Evolutionary conservation across 2,113 vertebrate species (phyloP).

Genomic region (Cyphotilapia sp.): DNA sequence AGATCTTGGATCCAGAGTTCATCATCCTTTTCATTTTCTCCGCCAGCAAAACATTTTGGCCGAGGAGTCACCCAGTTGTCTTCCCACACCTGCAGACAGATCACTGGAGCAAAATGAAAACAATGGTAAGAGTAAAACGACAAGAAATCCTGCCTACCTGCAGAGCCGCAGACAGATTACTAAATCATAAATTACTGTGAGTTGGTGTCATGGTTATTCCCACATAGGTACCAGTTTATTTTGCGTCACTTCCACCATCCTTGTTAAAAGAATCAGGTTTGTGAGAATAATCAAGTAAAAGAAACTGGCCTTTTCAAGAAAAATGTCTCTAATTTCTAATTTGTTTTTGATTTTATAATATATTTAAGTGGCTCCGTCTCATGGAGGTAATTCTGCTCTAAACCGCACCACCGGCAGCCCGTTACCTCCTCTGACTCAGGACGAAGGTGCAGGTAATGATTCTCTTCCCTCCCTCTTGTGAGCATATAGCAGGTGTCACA

Average conservation of each 20-base stretch:
- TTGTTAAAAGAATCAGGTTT: constrained; percentile 39
- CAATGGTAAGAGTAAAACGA: constrained; percentile 8
- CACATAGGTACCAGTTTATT: constrained; percentile 28
- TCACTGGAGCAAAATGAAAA: constrained; percentile 67
- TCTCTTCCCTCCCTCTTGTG: not conserved
- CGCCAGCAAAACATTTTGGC: constrained; percentile 53
- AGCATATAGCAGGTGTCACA: not conserved
- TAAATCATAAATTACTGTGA: not conserved
- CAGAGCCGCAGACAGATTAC: not conserved
- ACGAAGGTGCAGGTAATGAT: not conserved
- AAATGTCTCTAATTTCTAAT: not conserved
- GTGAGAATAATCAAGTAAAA: not conserved
- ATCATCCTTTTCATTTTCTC: not conserved
- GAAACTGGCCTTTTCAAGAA: not conserved
- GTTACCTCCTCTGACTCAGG: constrained; percentile 1
- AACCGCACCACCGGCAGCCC: not conserved
- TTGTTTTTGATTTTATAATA: not conserved
- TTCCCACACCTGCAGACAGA: constrained; percentile 52
- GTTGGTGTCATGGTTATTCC: not conserved
- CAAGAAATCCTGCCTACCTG: not conserved
- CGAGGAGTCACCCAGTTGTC: constrained; percentile 40
- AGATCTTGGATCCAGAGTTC: not conserved
- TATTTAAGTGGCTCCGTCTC: not conserved
- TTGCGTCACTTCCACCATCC: constrained; percentile 4
- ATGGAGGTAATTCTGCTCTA: not conserved